A percentile compares a stretch with the other conserved stretches of the same genome.
Conservation (phyloP, 2,797 vertebrate genomes). For the Lemur catta region DNA sequence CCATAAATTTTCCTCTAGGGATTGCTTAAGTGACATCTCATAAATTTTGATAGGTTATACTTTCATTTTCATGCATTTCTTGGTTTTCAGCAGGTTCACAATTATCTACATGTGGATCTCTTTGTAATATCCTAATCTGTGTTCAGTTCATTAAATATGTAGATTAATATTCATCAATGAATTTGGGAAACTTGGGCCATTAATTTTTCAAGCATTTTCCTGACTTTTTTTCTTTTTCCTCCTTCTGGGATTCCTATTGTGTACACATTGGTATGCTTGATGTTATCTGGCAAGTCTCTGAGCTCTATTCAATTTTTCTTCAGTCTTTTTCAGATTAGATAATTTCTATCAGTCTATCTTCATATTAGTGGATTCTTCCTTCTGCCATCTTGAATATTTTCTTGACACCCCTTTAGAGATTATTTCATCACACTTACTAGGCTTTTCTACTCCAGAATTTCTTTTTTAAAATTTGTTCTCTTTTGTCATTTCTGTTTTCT, state of each 20-base stretch:
- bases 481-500: background rate
- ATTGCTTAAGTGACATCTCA: background rate
- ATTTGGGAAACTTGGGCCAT: background rate
- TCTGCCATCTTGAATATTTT: background rate
- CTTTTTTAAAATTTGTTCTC: background rate
- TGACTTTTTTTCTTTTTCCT: background rate
- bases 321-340: background rate
- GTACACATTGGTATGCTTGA: background rate
- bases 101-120: background rate
- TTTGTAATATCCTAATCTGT: background rate
- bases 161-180: background rate
- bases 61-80: background rate
- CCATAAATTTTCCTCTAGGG: background rate
- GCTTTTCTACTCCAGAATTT: background rate
- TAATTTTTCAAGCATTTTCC: background rate
- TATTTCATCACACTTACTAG: background rate
- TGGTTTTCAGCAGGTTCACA: background rate
- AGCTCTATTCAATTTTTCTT: background rate
- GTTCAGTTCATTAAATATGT: background rate
- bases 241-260: background rate
- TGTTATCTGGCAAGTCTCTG: background rate
- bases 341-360: background rate
- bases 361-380: background rate
- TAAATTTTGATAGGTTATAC: background rate
- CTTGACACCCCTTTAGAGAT: background rate